Evolutionary conservation across 2,888 invertebrate genomes (phyloP), one percentile per base, ranked within the genome.

Genomic region (Cephonodes hylas): DNA sequence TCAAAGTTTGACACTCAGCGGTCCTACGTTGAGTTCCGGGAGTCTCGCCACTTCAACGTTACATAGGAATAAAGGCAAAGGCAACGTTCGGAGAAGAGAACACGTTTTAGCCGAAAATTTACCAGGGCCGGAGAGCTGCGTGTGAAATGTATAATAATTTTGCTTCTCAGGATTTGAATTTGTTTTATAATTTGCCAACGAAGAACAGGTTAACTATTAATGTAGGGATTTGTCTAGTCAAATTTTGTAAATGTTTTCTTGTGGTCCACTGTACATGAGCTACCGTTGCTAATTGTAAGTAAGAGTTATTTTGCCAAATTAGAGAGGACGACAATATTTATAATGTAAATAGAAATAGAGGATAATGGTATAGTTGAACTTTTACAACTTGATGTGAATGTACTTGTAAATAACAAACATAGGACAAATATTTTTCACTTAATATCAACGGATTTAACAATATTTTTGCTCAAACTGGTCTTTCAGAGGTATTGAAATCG

Each of bases 111-210:
- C 97, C 59, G 96, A 97, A 84, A 95, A 96, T 72, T 94, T 97
- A 84, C 97, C 97, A 31, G 97, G 97, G 65, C 97, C 97, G 45
- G 97, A 97, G 86, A 97, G 97, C 92, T 97, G 97, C 91, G 97
- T 97, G 83, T 97, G 76, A 84, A 78, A 64, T 64, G 53, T 64
- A 66, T 48, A 63, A 60, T 45, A 63, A 60, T 63, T 63, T 69
- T 61, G 53, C 53, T 63, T 70, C 60, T 65, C 48, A 65, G 71
- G 71, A 76, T 70, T 71, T 74, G 68, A 74, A 46, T 56, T 58
- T 62, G 70, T 67, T 65, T 68, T 74, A 76, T 61, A 62, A 65
- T 67, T 68, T 66, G 48, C 22, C 60, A 60, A 60, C 71, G 68
- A 75, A 73, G 71, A 68, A 72, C 69, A 73, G 67, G 69, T 72